Percentiles rank a stretch among this genome's conserved stretches.
These are phyloP conservation scores for Pseudorhiza aurosa DNA, from an alignment of 30 jellyfish, hydroid and myxozoan species.

Conservation along the genomic window DNA sequence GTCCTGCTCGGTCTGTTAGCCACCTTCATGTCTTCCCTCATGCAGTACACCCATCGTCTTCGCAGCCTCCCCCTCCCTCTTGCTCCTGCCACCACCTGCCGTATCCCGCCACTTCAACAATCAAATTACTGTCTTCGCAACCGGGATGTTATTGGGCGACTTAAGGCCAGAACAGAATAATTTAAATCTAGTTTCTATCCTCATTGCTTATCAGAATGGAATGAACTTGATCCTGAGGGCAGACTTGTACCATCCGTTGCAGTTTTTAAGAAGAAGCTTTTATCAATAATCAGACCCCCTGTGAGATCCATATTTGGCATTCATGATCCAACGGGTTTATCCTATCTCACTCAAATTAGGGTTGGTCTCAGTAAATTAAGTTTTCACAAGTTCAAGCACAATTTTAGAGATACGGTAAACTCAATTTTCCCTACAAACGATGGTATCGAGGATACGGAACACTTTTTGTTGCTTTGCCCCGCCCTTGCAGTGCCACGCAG, in stretches of 20 bases:
- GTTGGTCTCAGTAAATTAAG: conserved; percentile 8
- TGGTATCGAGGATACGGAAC: too few species aligned
- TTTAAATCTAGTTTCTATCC: conserved; percentile 28
- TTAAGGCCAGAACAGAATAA: conserved; percentile 8
- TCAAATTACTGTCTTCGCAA: too few species aligned
- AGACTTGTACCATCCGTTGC: conserved; percentile 29
- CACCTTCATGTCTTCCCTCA: too few species aligned
- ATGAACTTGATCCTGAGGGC: conserved; percentile 12
- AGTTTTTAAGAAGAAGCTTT: conserved; percentile 4
- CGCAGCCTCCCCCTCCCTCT: too few species aligned
- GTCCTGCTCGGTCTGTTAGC: too few species aligned
- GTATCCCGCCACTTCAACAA: too few species aligned
- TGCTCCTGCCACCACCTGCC: too few species aligned
- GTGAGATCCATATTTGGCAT: conserved; percentile 17
- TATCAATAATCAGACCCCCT: conserved; percentile 27
- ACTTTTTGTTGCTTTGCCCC: too few species aligned
- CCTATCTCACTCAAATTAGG: conserved; percentile 34
- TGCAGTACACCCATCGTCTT: too few species aligned
- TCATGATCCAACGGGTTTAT: conserved; percentile 32
- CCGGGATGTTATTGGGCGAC: not conserved
- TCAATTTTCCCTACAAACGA: too few species aligned
- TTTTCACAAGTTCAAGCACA: not conserved
- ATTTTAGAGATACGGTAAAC: too few species aligned
- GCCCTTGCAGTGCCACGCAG: too few species aligned
- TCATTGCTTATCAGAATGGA: conserved; percentile 13